These are phyloP conservation scores for Diuraphis noxia DNA, from an alignment of 1,140 invertebrate genomes.

Conservation along the genomic window DNA sequence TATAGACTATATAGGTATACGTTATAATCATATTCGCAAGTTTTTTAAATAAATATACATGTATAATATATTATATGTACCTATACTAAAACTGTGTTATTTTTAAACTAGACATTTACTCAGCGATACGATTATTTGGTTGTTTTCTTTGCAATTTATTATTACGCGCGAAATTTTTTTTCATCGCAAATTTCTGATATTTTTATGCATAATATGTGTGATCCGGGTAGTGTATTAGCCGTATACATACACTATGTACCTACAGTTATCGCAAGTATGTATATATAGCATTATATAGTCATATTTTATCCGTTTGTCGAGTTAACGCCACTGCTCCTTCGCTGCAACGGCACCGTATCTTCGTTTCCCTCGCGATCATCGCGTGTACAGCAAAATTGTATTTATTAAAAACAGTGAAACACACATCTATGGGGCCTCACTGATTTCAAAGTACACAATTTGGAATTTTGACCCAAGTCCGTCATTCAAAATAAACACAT, in stretches of 20 bases:
- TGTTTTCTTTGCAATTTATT: neutral
- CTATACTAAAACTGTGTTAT: neutral
- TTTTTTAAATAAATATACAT: slow-evolving; percentile 30
- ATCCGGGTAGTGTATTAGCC: neutral
- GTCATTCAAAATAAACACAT: neutral
- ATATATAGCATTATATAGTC: neutral
- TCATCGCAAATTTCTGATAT: neutral
- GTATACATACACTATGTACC: neutral
- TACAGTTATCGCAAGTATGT: neutral
- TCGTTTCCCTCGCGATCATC: neutral
- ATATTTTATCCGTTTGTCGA: neutral
- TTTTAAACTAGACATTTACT: neutral
- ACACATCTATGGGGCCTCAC: neutral
- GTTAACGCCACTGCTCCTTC: neutral
- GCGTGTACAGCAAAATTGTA: neutral
- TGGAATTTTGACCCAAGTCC: slow-evolving; percentile 20
- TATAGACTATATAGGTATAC: neutral
- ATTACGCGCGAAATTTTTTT: neutral
- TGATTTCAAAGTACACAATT: slow-evolving; percentile 24
- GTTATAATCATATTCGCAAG: slow-evolving; percentile 8
- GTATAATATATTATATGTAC: neutral
- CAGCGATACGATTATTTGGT: neutral
- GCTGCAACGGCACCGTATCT: neutral
- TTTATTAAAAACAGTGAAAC: neutral
- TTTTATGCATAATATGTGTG: neutral